Evolutionary conservation across 2,113 vertebrate species (phyloP).

Genomic region (Rhipidura dahli): DNA sequence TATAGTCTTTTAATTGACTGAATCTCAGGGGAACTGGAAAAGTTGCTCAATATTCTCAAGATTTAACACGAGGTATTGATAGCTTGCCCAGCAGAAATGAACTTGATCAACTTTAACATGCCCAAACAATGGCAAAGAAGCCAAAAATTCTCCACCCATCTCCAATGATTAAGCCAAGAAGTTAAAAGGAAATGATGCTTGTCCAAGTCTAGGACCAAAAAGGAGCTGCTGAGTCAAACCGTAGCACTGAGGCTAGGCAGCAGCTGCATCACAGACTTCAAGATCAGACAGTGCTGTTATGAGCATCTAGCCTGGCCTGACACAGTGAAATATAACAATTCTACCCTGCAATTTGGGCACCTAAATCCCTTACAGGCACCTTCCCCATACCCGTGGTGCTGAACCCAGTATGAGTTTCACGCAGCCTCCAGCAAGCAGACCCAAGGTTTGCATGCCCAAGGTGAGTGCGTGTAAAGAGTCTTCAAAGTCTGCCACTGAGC

Average conservation of each 20-base stretch:
- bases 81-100: slow-evolving; percentile 34
- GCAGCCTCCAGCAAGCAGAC: neutral
- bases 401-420: neutral
- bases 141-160: slow-evolving; percentile 52
- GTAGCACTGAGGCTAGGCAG: neutral
- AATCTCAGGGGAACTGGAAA: slow-evolving; percentile 13
- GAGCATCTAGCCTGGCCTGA: neutral
- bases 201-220: neutral
- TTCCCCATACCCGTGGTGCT: accelerated
- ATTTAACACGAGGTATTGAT: slow-evolving; percentile 19
- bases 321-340: neutral
- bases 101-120: slow-evolving; percentile 2
- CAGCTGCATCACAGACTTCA: neutral
- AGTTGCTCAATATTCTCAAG: slow-evolving; percentile 33
- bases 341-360: neutral
- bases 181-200: slow-evolving; percentile 1
- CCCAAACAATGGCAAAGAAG: slow-evolving; percentile 35
- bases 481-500: neutral
- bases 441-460: neutral
- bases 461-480: neutral
- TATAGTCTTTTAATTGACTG: slow-evolving; percentile 5
- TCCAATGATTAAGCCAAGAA: slow-evolving; percentile 21
- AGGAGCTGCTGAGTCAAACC: slow-evolving; percentile 35
- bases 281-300: neutral
- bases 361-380: neutral